Percentiles rank a stretch among this genome's conserved stretches.
Evolutionary conservation across 53 echinoderm and acorn worm species (phyloP).

Genomic region (Henricia sp.): DNA sequence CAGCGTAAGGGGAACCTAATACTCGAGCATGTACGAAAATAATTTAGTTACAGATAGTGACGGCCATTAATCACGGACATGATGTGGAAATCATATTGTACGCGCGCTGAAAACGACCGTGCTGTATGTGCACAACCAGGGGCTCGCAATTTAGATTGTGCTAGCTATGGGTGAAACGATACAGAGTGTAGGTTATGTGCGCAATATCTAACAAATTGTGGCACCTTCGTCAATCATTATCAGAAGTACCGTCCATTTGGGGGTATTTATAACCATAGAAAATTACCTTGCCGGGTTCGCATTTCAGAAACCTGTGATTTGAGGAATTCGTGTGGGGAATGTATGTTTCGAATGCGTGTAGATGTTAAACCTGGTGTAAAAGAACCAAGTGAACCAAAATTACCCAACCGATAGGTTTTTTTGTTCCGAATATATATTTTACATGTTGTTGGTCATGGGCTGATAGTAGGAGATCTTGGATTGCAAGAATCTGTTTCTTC

Average conservation of each 20-base stretch:
- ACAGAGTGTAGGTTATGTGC: conserved; percentile 1
- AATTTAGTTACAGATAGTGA: conserved; percentile 50
- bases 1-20: conserved; percentile 41
- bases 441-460: no score
- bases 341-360: no score
- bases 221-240: not conserved
- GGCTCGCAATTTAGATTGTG: conserved; percentile 3
- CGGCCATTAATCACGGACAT: conserved; percentile 54
- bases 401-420: no score
- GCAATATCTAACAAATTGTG: not conserved
- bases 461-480: no score
- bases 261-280: no score
- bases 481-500: no score
- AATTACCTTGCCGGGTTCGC: no score
- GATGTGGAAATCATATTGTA: conserved; percentile 57
- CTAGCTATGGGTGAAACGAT: not conserved
- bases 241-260: not conserved
- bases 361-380: no score
- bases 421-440: no score
- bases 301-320: no score
- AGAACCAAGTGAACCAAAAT: no score
- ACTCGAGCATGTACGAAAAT: conserved; percentile 45
- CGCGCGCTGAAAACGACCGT: not conserved
- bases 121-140: conserved; percentile 35
- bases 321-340: no score